Percentiles rank a stretch among this genome's conserved stretches.
phyloP scores from a whole-genome alignment of 1,140 invertebrate genomes.

The Bursaphelenchus mucronatus region DNA sequence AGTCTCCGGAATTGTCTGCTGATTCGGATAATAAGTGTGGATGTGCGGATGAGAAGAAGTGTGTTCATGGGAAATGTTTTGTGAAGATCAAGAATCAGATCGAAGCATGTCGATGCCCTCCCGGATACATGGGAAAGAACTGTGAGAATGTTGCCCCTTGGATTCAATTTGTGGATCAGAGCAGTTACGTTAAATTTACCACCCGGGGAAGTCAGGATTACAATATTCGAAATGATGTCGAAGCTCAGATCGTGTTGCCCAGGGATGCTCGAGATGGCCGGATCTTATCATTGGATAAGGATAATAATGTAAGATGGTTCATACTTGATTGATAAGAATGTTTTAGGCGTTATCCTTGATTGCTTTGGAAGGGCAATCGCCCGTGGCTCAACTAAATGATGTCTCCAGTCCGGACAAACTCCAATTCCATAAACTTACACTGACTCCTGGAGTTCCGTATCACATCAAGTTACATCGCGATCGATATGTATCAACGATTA shows the following conservation, averaged over 20 bases:
- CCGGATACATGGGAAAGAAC: slow-evolving; percentile 47
- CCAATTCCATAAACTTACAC: slow-evolving; percentile 3
- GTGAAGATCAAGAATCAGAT: slow-evolving; percentile 37
- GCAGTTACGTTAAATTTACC: slow-evolving; percentile 40
- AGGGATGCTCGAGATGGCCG: neutral
- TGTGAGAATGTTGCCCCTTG: slow-evolving; percentile 49
- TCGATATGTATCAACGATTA: slow-evolving; percentile 16
- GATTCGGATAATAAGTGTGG: slow-evolving; percentile 6
- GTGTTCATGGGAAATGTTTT: slow-evolving; percentile 56
- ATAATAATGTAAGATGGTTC: too few species aligned
- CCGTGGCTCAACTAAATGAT: too few species aligned
- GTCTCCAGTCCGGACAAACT: neutral
- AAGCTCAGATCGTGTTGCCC: slow-evolving; percentile 14
- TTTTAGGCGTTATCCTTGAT: too few species aligned
- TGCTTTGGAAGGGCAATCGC: too few species aligned
- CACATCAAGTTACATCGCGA: slow-evolving; percentile 12
- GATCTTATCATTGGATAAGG: slow-evolving; percentile 1
- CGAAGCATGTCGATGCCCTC: slow-evolving; percentile 46
- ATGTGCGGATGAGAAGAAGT: slow-evolving; percentile 30
- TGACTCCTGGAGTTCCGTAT: slow-evolving; percentile 12
- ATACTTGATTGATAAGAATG: too few species aligned
- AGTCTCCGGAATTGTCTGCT: neutral
- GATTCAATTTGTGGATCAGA: slow-evolving; percentile 49
- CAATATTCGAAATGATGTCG: slow-evolving; percentile 6
- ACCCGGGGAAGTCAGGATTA: neutral